Conservation (phyloP, 2,113 vertebrate genomes). For the Candoia aspera region DNA sequence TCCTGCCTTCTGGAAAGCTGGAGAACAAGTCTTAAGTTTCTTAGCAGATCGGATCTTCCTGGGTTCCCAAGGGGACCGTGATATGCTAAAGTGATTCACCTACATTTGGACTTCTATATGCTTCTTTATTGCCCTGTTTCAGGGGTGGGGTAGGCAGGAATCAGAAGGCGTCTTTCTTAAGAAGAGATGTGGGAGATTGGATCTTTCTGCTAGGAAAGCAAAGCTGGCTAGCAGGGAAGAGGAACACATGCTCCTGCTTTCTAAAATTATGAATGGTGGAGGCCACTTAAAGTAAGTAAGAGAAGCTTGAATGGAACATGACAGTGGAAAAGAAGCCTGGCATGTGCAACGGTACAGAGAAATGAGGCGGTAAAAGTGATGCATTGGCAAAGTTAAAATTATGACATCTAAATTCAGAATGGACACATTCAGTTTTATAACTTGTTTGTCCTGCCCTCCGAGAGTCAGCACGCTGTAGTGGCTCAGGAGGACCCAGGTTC, state of each 20-base stretch:
- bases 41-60: background rate
- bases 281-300: constrained; percentile 6
- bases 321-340: background rate
- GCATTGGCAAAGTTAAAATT: background rate
- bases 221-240: background rate
- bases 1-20: background rate
- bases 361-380: constrained; percentile 3
- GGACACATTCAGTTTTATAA: background rate
- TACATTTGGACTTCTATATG: background rate
- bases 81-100: background rate
- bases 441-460: background rate
- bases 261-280: background rate
- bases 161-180: background rate
- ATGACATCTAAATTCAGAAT: background rate
- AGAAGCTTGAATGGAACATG: background rate
- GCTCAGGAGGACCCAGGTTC: background rate
- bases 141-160: background rate
- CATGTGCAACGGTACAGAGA: background rate
- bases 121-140: background rate
- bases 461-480: background rate
- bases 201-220: background rate
- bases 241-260: background rate
- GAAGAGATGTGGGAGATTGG: background rate
- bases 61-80: background rate
- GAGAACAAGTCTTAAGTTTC: background rate